A percentile compares a stretch with the other conserved stretches of the same genome.
Conservation (phyloP, 2,888 invertebrate species). For the Cheilosia soror region DNA sequence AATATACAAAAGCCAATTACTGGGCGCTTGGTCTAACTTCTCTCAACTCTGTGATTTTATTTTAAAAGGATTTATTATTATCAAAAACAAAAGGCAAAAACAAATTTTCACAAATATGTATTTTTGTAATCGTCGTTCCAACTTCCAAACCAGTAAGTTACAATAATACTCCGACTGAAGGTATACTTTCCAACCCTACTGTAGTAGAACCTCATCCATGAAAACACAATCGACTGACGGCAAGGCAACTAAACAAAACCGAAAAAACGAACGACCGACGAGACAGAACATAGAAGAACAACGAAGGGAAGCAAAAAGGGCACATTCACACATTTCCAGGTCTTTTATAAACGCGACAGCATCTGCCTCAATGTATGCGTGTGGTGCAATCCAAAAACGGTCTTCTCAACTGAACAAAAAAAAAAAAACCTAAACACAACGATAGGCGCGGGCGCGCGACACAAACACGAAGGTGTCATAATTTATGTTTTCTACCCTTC, state of each 20-base stretch:
- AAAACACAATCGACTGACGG: constrained; percentile 40
- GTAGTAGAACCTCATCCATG: constrained; percentile 20
- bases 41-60: too few relatives aligned
- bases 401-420: constrained; percentile 43
- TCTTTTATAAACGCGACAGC: constrained; percentile 5
- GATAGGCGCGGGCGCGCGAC: constrained; percentile 54
- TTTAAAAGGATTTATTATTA: too few relatives aligned
- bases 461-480: constrained; percentile 67
- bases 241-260: constrained; percentile 38
- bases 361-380: constrained; percentile 33
- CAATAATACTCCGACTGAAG: neutral
- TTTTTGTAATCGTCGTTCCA: neutral
- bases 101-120: too few relatives aligned
- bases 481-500: constrained; percentile 73
- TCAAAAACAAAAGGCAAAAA: too few relatives aligned
- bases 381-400: constrained; percentile 54
- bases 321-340: neutral
- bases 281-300: constrained; percentile 14
- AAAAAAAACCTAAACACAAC: constrained; percentile 63
- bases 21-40: too few relatives aligned
- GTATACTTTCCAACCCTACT: constrained; percentile 43
- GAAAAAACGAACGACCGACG: constrained; percentile 19
- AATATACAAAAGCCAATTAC: too few relatives aligned
- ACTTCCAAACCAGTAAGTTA: neutral
- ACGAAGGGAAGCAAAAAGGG: constrained; percentile 21